phyloP scores from a whole-genome alignment of 2,888 invertebrate species.

The Himalopsyche japonica region DNA sequence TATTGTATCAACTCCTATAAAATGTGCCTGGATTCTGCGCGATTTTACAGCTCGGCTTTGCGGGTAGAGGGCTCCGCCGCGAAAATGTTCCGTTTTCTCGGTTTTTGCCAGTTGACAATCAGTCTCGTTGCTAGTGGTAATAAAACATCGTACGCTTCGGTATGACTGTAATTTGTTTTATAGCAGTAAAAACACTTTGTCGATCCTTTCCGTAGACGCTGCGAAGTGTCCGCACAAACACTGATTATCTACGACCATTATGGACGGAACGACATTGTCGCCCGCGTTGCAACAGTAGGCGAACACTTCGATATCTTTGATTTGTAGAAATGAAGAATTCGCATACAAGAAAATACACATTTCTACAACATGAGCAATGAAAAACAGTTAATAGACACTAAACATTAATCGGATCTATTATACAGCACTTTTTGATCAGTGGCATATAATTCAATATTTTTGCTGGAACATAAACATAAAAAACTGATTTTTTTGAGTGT shows the following conservation, averaged over 20 bases:
- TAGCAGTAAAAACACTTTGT: conserved; percentile 9
- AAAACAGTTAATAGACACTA: neutral
- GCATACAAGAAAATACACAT: neutral
- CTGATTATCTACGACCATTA: conserved; percentile 8
- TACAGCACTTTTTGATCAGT: no score
- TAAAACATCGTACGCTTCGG: conserved; percentile 2
- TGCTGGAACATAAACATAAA: no score
- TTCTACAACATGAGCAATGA: neutral
- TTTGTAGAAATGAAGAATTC: neutral
- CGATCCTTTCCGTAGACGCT: neutral
- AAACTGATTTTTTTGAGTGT: no score
- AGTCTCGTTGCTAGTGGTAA: neutral
- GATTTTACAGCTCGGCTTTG: neutral
- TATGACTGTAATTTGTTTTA: conserved; percentile 15
- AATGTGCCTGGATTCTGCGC: neutral
- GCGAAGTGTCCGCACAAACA: neutral
- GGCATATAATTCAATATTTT: no score
- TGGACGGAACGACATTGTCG: neutral
- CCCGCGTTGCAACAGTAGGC: neutral
- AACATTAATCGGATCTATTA: no score
- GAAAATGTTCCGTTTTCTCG: neutral
- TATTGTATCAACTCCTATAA: conserved; percentile 12
- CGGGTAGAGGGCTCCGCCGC: neutral
- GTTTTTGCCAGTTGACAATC: conserved; percentile 5
- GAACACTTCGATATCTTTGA: neutral